These are phyloP conservation scores for Pilophorus perplexus DNA, from an alignment of 2,888 invertebrate genomes.

Conservation along the genomic window DNA sequence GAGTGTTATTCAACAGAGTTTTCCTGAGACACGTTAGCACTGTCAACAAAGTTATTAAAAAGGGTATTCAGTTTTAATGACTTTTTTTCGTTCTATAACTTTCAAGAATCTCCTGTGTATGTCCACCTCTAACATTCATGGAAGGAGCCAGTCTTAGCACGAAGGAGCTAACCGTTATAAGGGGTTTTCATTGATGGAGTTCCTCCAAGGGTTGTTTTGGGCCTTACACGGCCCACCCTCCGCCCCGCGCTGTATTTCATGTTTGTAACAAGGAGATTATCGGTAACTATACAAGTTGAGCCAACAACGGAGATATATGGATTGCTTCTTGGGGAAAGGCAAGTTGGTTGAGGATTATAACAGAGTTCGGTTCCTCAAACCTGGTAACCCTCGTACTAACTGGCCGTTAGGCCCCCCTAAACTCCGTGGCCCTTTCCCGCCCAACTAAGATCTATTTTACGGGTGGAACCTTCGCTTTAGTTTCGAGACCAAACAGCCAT, in stretches of 20 bases:
- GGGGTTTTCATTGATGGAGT: neutral
- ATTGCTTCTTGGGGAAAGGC: conserved; percentile 30
- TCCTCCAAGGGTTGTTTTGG: neutral
- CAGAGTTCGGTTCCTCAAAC: neutral
- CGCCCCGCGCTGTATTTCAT: conserved; percentile 48
- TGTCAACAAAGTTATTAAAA: too few relatives aligned
- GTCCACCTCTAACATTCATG: neutral
- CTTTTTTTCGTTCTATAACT: too few relatives aligned
- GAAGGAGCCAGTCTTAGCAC: neutral
- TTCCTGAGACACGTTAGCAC: too few relatives aligned
- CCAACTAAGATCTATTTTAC: conserved; percentile 33
- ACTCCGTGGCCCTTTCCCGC: conserved; percentile 10
- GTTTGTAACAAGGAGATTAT: conserved; percentile 50
- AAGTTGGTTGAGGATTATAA: conserved; percentile 27
- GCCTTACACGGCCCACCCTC: neutral
- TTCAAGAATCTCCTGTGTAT: neutral
- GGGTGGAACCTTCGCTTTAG: neutral
- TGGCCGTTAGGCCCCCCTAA: conserved; percentile 17
- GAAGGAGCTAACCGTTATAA: too few relatives aligned
- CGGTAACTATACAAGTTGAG: conserved; percentile 45
- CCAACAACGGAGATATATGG: conserved; percentile 42
- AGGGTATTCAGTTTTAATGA: too few relatives aligned
- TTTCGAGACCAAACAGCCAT: neutral
- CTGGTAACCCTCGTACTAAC: conserved; percentile 10
- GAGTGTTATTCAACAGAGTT: too few relatives aligned